Evolutionary conservation across 2,113 vertebrate genomes (phyloP), one percentile per base, ranked within the genome.

Genomic region (Channa argus): DNA sequence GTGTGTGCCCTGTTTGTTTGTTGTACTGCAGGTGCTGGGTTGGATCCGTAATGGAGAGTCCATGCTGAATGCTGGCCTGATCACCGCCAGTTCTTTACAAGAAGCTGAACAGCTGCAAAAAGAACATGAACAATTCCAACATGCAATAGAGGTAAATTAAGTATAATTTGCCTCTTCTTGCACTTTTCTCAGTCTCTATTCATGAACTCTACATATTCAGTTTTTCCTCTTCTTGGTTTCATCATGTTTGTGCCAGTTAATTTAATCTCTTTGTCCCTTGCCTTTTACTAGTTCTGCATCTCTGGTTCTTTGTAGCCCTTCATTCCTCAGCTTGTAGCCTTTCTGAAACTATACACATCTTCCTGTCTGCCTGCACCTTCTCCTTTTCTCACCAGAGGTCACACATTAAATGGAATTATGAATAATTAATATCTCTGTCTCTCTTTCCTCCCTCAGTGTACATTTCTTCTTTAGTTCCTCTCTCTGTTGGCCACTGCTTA

Each of bases 11-110:
- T 66, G 39, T 62, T 13, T 72, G 41, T 24, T 24, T 24, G 24
- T 24, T 24, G 38, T 71, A 34, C n/a, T 80, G 37, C 38, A 99
- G 98, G 98, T 99, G 58, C 94, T 99, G 83, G 98, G 98, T 46
- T 99, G 98, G 98, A 99, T 99, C 88, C 96, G 98, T 70, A 99
- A 99, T 2, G 98, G 98, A 0, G 98, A 99, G 88, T 99, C 98
- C 1, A 99, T 99, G 98, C 83, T 99, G 74, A 99, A 99, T 2
- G 98, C 98, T 0, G 97, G 98, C 1, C 95, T 99, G 15, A 99
- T 99, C 89, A 99, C 98, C 1, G 98, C 98, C 55, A 99, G 98
- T 77, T 99, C 98, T 0, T 91, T 99, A 74, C 98, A 99, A 85
- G 98, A 99, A 79, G 98, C 98, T 0, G 98, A 99, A 33, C 98